phyloP scores from a whole-genome alignment of 2,888 invertebrate species.

The Acronicta leporina region DNA sequence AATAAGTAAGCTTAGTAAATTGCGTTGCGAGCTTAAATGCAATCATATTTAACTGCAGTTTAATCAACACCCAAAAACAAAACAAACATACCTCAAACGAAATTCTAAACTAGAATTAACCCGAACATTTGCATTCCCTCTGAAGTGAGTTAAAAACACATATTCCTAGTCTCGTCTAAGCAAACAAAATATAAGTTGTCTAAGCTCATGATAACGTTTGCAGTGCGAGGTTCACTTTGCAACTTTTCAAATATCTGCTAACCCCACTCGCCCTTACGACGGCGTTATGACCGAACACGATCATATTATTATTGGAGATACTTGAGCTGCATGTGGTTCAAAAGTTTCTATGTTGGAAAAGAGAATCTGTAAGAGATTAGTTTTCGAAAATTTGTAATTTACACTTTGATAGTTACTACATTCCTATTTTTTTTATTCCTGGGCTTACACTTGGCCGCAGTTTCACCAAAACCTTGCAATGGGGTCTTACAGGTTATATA shows the following conservation, averaged over 20 bases:
- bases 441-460: too few species aligned
- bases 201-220: conserved; percentile 47
- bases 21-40: not conserved
- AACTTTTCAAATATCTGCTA: conserved; percentile 83
- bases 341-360: not conserved
- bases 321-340: conserved; percentile 34
- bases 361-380: too few species aligned
- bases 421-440: too few species aligned
- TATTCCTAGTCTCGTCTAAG: conserved; percentile 21
- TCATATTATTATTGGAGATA: conserved; percentile 76
- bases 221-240: conserved; percentile 65
- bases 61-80: not conserved
- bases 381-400: too few species aligned
- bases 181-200: conserved; percentile 45
- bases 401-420: too few species aligned
- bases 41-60: not conserved
- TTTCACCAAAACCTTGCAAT: too few species aligned
- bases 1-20: not conserved
- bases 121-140: conserved; percentile 24
- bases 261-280: conserved; percentile 63
- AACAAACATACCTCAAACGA: conserved; percentile 10
- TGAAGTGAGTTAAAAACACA: conserved; percentile 47
- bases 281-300: conserved; percentile 77
- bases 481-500: too few species aligned
- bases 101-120: conserved; percentile 21